A percentile compares a stretch with the other conserved stretches of the same genome.
These are phyloP conservation scores for Entelurus aequoreus DNA, from an alignment of 2,113 vertebrate genomes.

Conservation along the genomic window DNA sequence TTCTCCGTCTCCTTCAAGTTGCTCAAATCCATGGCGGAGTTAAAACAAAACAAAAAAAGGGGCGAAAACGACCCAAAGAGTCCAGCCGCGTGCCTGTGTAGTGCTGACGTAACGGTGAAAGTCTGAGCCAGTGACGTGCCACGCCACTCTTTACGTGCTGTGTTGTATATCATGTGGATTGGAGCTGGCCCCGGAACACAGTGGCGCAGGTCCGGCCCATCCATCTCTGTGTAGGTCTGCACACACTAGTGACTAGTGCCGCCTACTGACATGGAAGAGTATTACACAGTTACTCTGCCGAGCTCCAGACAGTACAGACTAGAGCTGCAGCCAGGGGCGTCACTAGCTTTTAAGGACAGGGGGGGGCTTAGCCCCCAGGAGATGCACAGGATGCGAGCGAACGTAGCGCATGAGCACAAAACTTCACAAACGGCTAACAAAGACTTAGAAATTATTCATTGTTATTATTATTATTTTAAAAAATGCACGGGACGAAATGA, in stretches of 20 bases:
- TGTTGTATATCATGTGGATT: conserved; percentile 20
- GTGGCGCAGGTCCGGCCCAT: neutral
- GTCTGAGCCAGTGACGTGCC: conserved; percentile 31
- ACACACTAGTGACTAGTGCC: neutral
- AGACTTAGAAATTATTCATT: too few species aligned
- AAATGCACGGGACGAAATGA: too few species aligned
- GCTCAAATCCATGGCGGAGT: conserved; percentile 51
- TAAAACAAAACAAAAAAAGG: conserved; percentile 10
- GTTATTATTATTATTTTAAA: too few species aligned
- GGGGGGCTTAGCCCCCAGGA: too few species aligned
- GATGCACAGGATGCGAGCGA: too few species aligned
- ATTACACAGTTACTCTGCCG: too few species aligned
- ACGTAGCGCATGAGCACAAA: too few species aligned
- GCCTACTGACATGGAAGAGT: too few species aligned
- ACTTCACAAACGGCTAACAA: too few species aligned
- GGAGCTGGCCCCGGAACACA: rapidly evolving
- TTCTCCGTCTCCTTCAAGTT: conserved; percentile 66
- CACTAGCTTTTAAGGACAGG: too few species aligned
- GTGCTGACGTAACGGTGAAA: conserved; percentile 51
- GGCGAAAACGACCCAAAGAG: conserved; percentile 17
- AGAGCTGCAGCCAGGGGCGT: too few species aligned
- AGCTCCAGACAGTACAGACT: too few species aligned
- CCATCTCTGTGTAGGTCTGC: neutral
- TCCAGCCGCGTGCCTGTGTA: conserved; percentile 11
- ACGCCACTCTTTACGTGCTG: neutral